Evolutionary conservation across 2,113 vertebrate species (phyloP).

Genomic region (Penelope pileata): DNA sequence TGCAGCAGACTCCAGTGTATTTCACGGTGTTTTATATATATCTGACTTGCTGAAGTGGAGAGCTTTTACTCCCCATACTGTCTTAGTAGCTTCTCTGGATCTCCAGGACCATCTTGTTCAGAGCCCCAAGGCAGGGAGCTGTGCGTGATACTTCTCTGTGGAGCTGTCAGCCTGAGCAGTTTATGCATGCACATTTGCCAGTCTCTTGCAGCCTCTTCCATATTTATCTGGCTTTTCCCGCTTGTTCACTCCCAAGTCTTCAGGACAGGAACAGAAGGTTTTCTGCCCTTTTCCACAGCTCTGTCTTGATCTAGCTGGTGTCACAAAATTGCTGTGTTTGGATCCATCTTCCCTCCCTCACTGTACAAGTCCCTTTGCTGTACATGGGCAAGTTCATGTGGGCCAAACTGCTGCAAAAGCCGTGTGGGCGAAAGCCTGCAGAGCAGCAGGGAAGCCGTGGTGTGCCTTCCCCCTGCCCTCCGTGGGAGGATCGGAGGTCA

Average conservation of each 20-base stretch:
- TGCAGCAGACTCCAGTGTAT: rapidly evolving
- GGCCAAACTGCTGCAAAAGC: neutral
- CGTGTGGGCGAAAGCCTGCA: neutral
- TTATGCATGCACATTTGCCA: rapidly evolving
- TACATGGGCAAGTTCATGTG: neutral
- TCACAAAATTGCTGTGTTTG: rapidly evolving
- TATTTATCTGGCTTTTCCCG: neutral
- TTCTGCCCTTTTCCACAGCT: neutral
- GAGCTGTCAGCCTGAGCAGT: neutral
- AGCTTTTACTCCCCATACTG: rapidly evolving
- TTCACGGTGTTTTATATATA: neutral
- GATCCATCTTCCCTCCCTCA: neutral
- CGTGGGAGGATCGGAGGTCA: neutral
- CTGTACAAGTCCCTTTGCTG: neutral
- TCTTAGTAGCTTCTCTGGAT: neutral
- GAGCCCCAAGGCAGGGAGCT: neutral
- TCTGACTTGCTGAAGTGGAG: neutral
- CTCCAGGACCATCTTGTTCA: neutral
- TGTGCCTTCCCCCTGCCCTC: neutral
- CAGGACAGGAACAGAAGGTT: rapidly evolving
- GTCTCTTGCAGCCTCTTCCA: neutral
- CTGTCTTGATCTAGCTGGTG: neutral
- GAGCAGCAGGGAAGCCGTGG: neutral
- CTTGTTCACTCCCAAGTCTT: neutral
- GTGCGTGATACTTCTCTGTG: rapidly evolving